Evolutionary conservation across 1,140 invertebrate species (phyloP).

Genomic region (Sipha flava): DNA sequence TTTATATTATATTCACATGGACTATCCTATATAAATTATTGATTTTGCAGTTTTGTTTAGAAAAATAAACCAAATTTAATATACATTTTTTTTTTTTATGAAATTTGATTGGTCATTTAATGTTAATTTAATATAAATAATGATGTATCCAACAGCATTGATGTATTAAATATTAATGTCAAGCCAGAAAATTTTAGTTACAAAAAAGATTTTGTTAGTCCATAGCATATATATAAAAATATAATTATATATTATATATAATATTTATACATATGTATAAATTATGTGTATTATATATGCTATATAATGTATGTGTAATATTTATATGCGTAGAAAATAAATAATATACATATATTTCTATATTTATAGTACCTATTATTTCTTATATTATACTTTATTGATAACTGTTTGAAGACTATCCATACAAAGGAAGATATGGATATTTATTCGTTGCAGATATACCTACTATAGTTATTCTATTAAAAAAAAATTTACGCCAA

Average conservation of each 20-base stretch:
- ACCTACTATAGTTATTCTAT: too few relatives aligned
- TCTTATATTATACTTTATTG: background rate
- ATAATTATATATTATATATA: background rate
- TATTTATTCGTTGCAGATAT: too few relatives aligned
- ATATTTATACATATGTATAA: too few relatives aligned
- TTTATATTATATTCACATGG: background rate
- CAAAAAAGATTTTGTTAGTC: background rate
- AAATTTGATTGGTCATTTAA: too few relatives aligned
- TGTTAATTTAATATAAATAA: background rate
- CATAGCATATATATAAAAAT: background rate
- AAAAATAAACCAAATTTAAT: background rate
- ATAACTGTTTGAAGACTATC: too few relatives aligned
- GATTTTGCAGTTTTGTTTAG: background rate
- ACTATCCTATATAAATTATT: constrained; percentile 3
- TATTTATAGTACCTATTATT: background rate
- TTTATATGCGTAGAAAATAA: background rate
- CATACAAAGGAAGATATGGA: too few relatives aligned
- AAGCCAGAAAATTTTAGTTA: background rate
- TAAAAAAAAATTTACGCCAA: too few relatives aligned
- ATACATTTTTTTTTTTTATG: background rate
- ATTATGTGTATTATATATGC: too few relatives aligned
- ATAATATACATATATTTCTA: background rate
- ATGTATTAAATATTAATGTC: background rate
- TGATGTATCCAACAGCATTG: background rate
- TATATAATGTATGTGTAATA: background rate